Evolutionary conservation across 1,140 invertebrate genomes (phyloP), one percentile per base, ranked within the genome.

Genomic region (Ylistrum balloti): DNA sequence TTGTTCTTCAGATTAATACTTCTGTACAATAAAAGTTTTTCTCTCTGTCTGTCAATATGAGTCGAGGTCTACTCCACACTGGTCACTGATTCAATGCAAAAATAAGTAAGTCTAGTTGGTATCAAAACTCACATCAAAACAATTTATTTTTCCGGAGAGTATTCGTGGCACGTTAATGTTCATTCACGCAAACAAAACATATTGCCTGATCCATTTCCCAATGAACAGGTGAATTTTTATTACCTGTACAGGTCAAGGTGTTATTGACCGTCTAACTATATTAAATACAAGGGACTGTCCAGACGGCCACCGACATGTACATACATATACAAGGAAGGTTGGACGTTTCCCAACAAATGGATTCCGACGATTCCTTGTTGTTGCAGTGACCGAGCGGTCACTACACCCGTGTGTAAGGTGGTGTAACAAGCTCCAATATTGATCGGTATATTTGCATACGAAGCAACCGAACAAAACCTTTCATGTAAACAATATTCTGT

Each of bases 181-280:
- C 17, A 13, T 45, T 45, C 41, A 45, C 41, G 41, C 9, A 9
- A 74, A 28, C 56, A 74, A 74, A 28, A 74, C 5, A 3, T 74
- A 20, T 20, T 56, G 2, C 22, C 45, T 56, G 45, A 11, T 56
- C 22, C 35, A 45, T 45, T 45, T 45, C 20, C 35, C 1, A 1
- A 74, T 11, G 56, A 28, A 74, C 56, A 74, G 56, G 56, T 74
- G 56, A 74, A 74, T 74, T 74, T 74, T n/a, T 74, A 28, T n/a
- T 74, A 17, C 56, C 56, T 74, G 15, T 28, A 74, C 56, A 74
- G 56, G 56, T 74, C n/a, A 74, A 74, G 56, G 56, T 45, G 56
- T 74, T 17, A 74, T 28, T 74, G 5, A 74, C 56, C n/a, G n/a
- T 17, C 41, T 17, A 13, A 45, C 41, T 74, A 17, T 74, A 5